phyloP scores from a whole-genome alignment of 2,113 vertebrate species.

The Myanophis thanlyinensis region DNA sequence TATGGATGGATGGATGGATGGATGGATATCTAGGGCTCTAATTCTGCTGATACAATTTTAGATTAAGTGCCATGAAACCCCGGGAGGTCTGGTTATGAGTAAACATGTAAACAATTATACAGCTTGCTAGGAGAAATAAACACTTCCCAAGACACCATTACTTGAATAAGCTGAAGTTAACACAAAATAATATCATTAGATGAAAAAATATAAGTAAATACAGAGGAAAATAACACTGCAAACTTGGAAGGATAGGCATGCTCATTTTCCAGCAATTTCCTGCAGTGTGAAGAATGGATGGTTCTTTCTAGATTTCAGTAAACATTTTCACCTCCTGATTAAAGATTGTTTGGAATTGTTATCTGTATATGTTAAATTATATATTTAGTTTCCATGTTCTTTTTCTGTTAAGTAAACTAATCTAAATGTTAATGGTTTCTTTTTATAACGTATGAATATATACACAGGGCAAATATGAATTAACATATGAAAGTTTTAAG shows the following conservation, averaged over 20 bases:
- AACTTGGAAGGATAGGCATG: neutral
- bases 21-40: neutral
- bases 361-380: neutral
- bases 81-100: neutral
- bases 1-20: neutral
- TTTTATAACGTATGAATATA: neutral
- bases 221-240: neutral
- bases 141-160: neutral
- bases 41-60: neutral
- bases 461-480: neutral
- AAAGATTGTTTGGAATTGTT: neutral
- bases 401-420: neutral
- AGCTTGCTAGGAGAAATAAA: neutral
- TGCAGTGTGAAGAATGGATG: neutral
- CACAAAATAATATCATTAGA: neutral
- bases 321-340: neutral
- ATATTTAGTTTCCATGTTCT: neutral
- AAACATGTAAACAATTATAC: neutral
- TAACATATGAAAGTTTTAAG: neutral
- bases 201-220: neutral
- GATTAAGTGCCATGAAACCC: neutral
- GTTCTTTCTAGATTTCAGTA: neutral
- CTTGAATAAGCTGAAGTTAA: neutral
- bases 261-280: neutral
- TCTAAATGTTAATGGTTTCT: neutral